Percentiles rank a stretch among this genome's conserved stretches.
phyloP scores from a whole-genome alignment of 2,113 vertebrate species.

The Synodontis membranacea region DNA sequence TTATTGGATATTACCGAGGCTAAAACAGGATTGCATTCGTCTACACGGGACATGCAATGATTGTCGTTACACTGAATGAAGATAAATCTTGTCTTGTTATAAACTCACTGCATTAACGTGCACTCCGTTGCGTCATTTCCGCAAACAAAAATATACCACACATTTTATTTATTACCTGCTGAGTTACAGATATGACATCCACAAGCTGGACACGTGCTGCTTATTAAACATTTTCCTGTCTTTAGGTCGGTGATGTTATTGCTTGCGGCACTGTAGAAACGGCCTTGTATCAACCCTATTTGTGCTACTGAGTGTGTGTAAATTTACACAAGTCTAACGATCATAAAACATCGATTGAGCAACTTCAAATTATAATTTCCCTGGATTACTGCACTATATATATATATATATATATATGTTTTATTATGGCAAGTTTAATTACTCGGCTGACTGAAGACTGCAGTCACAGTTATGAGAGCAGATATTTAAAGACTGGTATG shows the following conservation, averaged over 20 bases:
- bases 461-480: neutral
- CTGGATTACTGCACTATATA: neutral
- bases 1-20: neutral
- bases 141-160: neutral
- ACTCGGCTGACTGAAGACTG: neutral
- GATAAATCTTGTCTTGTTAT: conserved; percentile 6
- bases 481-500: neutral
- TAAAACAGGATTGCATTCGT: neutral
- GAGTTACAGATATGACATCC: neutral
- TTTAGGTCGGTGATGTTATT: neutral
- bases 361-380: neutral
- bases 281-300: neutral
- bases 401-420: neutral
- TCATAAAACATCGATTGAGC: neutral
- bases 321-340: neutral
- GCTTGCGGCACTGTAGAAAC: neutral
- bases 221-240: neutral
- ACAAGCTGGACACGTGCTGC: neutral
- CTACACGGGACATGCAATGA: neutral
- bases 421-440: no score
- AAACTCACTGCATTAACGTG: conserved; percentile 20
- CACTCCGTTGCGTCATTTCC: neutral
- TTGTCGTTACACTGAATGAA: neutral
- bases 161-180: neutral
- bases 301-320: neutral